Evolutionary conservation across 1,140 invertebrate genomes (phyloP), one percentile per base, ranked within the genome.

Genomic region (Drosophila lacteicornis): DNA sequence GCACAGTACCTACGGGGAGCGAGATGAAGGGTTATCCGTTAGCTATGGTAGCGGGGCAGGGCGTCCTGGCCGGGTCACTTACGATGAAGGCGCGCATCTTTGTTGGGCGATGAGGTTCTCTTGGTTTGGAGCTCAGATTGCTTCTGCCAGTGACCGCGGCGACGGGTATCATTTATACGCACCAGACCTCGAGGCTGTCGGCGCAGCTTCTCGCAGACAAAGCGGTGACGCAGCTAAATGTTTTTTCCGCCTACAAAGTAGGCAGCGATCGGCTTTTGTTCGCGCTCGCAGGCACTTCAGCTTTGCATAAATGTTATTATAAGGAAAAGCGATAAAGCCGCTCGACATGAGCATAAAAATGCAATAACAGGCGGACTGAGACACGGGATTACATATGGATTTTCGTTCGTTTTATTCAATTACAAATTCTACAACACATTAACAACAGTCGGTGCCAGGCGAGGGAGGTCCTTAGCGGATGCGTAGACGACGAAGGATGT

Each of bases 251-350:
- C 81, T 88, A 84, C 77, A 79, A 88, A 81, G 47, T 63, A 80
- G 62, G 49, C 80, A 80, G 77, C 61, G 47, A 38, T 61, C 60
- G 66, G 82, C 80, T 84, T 75, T 88, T 88, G 84, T 90, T 56
- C 47, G 49, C 22, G 60, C 25, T 63, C 42, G 36, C 59, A 40
- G 62, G 50, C 70, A 80, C 56, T 76, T 82, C 63, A 49, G 69
- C 62, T 87, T 88, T 87, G 84, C 84, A 87, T 88, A 88, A 88
- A 84, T 80, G 84, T 80, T 84, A 88, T 75, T 87, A 84, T 87
- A 84, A 79, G 80, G 68, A 84, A 79, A 83, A 80, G 69, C 87
- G 49, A 88, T 88, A 79, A 88, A 82, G 78, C 60, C 68, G 77
- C 62, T 53, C 56, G 40, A 69, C 62, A 55, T 69, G 79, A 63